These are phyloP conservation scores for Crematogaster levior DNA, from an alignment of 2,888 invertebrate species.

Conservation along the genomic window DNA sequence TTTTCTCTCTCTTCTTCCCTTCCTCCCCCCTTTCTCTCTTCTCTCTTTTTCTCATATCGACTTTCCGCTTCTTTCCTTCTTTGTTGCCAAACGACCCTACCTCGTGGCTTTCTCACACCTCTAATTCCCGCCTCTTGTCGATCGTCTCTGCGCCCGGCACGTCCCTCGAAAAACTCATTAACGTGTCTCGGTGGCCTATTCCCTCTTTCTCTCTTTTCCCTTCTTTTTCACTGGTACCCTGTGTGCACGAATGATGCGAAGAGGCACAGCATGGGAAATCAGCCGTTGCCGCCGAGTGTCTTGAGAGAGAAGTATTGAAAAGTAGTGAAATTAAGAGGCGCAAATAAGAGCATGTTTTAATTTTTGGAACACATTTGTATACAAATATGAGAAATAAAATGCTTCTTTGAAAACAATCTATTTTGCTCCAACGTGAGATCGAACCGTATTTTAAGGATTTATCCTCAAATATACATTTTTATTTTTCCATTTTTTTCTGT, in stretches of 20 bases:
- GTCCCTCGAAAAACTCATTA: slow-evolving; percentile 85
- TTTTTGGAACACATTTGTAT: not conserved
- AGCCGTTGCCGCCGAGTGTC: not conserved
- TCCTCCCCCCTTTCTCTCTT: slow-evolving; percentile 45
- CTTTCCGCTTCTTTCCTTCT: slow-evolving; percentile 43
- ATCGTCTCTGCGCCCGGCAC: slow-evolving; percentile 81
- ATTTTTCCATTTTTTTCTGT: not conserved
- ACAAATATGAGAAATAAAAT: not conserved
- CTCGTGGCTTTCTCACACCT: slow-evolving; percentile 66
- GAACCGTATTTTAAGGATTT: not conserved
- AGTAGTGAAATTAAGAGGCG: not conserved
- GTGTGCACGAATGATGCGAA: slow-evolving; percentile 37
- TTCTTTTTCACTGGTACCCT: not conserved
- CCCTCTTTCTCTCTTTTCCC: slow-evolving; percentile 16
- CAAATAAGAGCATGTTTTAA: not conserved
- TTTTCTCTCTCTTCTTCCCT: slow-evolving; percentile 33
- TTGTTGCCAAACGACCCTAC: slow-evolving; percentile 46
- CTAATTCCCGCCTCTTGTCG: slow-evolving; percentile 81
- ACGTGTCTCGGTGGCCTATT: slow-evolving; percentile 78
- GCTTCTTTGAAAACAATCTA: too few relatives aligned
- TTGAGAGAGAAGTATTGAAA: slow-evolving; percentile 30
- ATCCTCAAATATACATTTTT: not conserved
- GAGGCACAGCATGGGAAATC: slow-evolving; percentile 28
- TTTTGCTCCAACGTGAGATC: not conserved
- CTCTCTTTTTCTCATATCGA: slow-evolving; percentile 18